Percentiles rank a stretch among this genome's conserved stretches.
phyloP scores from a whole-genome alignment of 2,888 invertebrate species.

The Rhabditoides inermis region DNA sequence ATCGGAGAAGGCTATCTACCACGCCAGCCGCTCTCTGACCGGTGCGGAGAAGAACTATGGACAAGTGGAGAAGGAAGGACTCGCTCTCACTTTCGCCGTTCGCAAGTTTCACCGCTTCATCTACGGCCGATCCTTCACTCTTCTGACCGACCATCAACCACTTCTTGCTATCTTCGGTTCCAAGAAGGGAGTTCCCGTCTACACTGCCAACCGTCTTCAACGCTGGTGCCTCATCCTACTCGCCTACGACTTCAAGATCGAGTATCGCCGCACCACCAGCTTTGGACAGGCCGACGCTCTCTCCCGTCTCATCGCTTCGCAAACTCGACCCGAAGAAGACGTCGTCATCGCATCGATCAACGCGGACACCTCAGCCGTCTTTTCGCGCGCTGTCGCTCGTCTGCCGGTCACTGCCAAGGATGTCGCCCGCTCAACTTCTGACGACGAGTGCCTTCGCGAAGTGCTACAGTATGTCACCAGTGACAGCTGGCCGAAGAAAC shows the following conservation, averaged over 20 bases:
- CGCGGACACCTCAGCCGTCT: neutral
- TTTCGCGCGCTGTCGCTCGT: neutral
- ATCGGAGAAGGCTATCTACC: slow-evolving; percentile 25
- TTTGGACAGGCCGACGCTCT: slow-evolving; percentile 51
- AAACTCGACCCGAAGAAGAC: slow-evolving; percentile 6
- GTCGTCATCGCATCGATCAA: slow-evolving; percentile 9
- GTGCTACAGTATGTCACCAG: too few relatives aligned
- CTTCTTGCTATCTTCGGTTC: slow-evolving; percentile 41
- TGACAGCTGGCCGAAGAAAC: too few relatives aligned
- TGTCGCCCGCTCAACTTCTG: too few relatives aligned
- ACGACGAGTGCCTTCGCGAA: too few relatives aligned
- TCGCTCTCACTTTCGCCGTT: slow-evolving; percentile 53
- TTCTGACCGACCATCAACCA: slow-evolving; percentile 43
- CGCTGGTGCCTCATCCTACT: slow-evolving; percentile 34
- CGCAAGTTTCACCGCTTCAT: slow-evolving; percentile 54
- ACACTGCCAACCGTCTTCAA: slow-evolving; percentile 43
- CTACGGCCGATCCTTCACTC: slow-evolving; percentile 53
- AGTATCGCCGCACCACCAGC: slow-evolving; percentile 34
- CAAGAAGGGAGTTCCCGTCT: slow-evolving; percentile 30
- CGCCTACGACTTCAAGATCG: slow-evolving; percentile 50
- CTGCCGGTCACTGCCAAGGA: slow-evolving; percentile 5
- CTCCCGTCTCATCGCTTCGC: slow-evolving; percentile 30
- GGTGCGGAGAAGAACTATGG: slow-evolving; percentile 22
- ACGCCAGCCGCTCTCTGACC: slow-evolving; percentile 17
- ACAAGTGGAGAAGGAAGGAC: slow-evolving; percentile 49